Percentiles rank a stretch among this genome's conserved stretches.
These are phyloP conservation scores for Tauraco erythrolophus DNA, from an alignment of 2,113 vertebrate genomes.

Conservation along the genomic window DNA sequence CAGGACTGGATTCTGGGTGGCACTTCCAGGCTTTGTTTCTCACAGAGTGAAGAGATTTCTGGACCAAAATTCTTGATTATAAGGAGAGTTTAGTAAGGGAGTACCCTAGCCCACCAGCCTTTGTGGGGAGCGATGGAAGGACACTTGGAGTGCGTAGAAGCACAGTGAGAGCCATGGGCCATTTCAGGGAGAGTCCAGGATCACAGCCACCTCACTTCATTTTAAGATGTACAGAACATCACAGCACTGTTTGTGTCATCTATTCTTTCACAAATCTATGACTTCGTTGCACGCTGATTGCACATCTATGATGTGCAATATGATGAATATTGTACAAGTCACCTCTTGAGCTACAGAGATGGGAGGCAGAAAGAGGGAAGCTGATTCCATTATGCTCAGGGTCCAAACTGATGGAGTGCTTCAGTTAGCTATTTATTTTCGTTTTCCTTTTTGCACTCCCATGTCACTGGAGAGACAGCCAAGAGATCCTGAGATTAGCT, in stretches of 20 bases:
- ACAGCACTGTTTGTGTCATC: neutral
- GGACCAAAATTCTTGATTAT: neutral
- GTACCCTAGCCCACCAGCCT: neutral
- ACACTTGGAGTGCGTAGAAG: neutral
- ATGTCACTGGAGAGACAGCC: neutral
- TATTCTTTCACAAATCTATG: neutral
- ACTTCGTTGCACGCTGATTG: neutral
- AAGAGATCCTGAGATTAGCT: neutral
- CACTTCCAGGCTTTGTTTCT: neutral
- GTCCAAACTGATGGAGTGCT: neutral
- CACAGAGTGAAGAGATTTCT: neutral
- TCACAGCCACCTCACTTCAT: neutral
- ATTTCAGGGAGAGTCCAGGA: neutral
- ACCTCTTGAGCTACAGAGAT: neutral
- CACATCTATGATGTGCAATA: neutral
- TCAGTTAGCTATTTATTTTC: neutral
- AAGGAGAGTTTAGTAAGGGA: neutral
- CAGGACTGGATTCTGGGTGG: neutral
- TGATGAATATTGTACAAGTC: neutral
- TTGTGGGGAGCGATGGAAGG: neutral
- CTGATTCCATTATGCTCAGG: neutral
- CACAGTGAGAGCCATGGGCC: neutral
- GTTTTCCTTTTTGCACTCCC: neutral
- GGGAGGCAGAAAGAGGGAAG: neutral
- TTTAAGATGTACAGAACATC: neutral